Evolutionary conservation across 2,888 invertebrate genomes (phyloP), one percentile per base, ranked within the genome.

Genomic region (Eumerus sabulonum): DNA sequence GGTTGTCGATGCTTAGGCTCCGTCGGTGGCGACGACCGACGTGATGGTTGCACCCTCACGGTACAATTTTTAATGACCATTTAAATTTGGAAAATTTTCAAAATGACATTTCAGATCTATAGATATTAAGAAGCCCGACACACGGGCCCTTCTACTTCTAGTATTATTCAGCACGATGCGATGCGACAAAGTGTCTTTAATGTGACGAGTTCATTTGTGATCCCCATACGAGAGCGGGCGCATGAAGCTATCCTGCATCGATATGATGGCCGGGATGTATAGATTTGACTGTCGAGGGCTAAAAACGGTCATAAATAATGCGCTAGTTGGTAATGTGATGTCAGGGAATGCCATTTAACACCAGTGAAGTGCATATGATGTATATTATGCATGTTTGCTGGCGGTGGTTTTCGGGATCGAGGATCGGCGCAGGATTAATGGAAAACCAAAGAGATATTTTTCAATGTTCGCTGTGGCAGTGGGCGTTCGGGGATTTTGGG

Each of bases 221-320:
- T 66, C 66, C 27, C 51, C 62, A 60, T 76, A 54, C 60, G n/a
- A n/a, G 40, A 40, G 13, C 16, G 17, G 45, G 14, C 16, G 47
- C 27, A 27, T 5, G 17, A 17, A 47, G 1, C 42, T n/a, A 9
- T n/a, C 40, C 5, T 9, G n/a, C n/a, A 11, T 40, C 2, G 27
- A 27, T 27, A 56, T 60, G 59, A 74, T 44, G 60, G 54, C 19
- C 45, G 40, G 59, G 54, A 64, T 62, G n/a, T n/a, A 42, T 42
- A 54, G 59, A 63, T 59, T 35, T 38, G 9, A 77, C 72, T 77
- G 76, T 72, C 72, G 57, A 59, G 73, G 77, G 74, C 74, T 79
- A 79, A 79, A 74, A 79, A 79, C 79, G 64, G 63, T 79, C 79
- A 79, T 74, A 79, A 79, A 79, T 79, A 74, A 74, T 79, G 74